phyloP scores from a whole-genome alignment of 2,797 vertebrate genomes.

The Helicolenus hilgendorfi region DNA sequence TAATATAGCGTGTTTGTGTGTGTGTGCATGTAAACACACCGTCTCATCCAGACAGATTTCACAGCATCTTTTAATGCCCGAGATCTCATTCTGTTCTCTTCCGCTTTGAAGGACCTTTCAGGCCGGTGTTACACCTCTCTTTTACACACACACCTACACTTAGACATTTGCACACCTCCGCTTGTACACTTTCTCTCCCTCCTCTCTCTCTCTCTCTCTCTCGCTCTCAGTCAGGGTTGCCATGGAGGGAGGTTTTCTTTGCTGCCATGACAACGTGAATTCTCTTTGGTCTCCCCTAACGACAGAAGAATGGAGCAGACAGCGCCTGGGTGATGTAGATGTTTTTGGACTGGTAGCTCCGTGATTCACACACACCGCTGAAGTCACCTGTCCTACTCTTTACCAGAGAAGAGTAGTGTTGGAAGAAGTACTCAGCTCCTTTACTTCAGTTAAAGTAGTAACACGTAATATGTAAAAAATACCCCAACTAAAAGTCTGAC shows the following conservation, averaged over 20 bases:
- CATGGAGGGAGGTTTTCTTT: conserved; percentile 75
- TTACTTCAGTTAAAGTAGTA: not conserved
- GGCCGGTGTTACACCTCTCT: conserved; percentile 12
- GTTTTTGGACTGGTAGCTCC: conserved; percentile 27
- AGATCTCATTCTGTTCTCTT: conserved; percentile 40
- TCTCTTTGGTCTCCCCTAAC: conserved; percentile 73
- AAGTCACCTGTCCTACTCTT: conserved; percentile 23
- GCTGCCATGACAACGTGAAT: conserved; percentile 83
- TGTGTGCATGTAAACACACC: not conserved
- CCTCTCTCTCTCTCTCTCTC: not conserved
- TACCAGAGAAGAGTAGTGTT: not conserved
- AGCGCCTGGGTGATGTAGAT: conserved; percentile 30
- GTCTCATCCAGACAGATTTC: conserved; percentile 23
- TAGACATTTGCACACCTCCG: conserved; percentile 30
- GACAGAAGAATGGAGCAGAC: conserved; percentile 49
- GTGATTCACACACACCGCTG: conserved; percentile 37
- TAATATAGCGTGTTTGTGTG: not conserved
- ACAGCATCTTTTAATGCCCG: conserved; percentile 12
- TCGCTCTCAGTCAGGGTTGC: conserved; percentile 65
- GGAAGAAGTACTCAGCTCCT: not conserved
- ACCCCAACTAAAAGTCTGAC: not conserved
- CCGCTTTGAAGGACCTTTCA: conserved; percentile 30
- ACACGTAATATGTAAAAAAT: not conserved
- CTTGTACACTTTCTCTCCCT: not conserved
- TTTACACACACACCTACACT: conserved; percentile 11